Conservation (phyloP, 2,113 vertebrate genomes). For the Anseranas semipalmata region DNA sequence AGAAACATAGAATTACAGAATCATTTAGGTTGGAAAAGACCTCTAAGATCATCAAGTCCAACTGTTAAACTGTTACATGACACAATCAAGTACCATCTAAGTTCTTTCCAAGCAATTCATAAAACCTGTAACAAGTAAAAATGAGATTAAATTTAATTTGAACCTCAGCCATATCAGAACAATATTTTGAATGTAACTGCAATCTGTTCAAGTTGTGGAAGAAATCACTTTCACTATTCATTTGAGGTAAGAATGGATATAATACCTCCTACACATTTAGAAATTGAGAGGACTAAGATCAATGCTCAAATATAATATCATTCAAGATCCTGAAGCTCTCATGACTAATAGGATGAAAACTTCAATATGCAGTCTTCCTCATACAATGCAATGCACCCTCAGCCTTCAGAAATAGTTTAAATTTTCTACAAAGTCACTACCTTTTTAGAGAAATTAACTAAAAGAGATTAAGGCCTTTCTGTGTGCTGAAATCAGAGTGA, state of each 20-base stretch:
- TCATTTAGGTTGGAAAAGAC: no score
- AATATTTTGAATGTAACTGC: not conserved
- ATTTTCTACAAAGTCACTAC: not conserved
- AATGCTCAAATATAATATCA: not conserved
- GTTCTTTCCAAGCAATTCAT: not conserved
- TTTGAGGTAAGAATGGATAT: not conserved
- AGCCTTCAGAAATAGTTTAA: not conserved
- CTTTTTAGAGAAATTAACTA: not conserved
- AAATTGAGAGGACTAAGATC: not conserved
- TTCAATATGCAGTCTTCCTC: accelerated
- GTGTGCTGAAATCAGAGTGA: not conserved
- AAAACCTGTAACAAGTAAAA: not conserved
- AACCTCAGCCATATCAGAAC: not conserved
- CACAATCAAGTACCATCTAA: not conserved
- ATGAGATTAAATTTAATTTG: not conserved
- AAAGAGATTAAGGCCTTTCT: not conserved
- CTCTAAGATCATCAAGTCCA: no score
- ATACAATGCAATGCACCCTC: not conserved
- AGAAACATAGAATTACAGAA: not conserved
- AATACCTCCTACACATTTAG: not conserved
- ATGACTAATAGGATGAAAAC: not conserved
- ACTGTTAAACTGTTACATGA: no score
- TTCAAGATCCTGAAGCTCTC: not conserved
- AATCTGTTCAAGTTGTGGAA: not conserved
- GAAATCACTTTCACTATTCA: not conserved